Percentiles rank a stretch among this genome's conserved stretches.
Conservation (phyloP, 2,797 vertebrate genomes). For the Heteromormyrus szaboi region DNA sequence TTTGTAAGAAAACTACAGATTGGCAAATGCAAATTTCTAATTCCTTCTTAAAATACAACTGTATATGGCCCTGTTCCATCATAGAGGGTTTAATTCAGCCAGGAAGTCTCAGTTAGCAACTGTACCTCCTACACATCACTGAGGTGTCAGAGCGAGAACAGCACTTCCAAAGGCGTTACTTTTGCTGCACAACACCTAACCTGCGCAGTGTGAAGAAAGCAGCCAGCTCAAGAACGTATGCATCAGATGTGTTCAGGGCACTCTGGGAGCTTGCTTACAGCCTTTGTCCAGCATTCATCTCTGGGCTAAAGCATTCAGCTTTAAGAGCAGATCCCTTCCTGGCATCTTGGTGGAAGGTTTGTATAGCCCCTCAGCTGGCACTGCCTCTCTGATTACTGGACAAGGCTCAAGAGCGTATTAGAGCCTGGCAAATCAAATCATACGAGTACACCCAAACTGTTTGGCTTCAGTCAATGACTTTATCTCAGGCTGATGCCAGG, state of each 20-base stretch:
- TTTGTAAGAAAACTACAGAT: background rate
- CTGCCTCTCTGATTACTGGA: conserved; percentile 15
- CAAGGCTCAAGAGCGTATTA: conserved; percentile 24
- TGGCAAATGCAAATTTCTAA: background rate
- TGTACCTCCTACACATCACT: background rate
- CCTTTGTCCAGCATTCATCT: background rate
- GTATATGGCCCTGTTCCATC: background rate
- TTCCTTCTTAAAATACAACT: background rate
- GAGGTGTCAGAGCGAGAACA: background rate
- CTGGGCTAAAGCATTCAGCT: background rate
- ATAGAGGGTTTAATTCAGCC: background rate
- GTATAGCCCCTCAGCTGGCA: conserved; percentile 7
- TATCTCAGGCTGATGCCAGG: conserved; percentile 18
- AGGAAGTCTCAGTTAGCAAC: background rate
- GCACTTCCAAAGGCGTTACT: background rate
- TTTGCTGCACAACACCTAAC: background rate
- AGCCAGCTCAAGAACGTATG: background rate
- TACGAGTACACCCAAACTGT: conserved; percentile 5
- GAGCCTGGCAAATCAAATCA: conserved; percentile 19
- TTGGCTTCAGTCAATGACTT: conserved; percentile 22
- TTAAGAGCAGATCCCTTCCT: background rate
- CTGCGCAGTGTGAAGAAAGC: background rate
- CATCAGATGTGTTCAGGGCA: background rate
- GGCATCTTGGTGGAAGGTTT: background rate
- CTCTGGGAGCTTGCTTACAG: background rate